Evolutionary conservation across 2,797 vertebrate species (phyloP).

Genomic region (Psittacula echo): DNA sequence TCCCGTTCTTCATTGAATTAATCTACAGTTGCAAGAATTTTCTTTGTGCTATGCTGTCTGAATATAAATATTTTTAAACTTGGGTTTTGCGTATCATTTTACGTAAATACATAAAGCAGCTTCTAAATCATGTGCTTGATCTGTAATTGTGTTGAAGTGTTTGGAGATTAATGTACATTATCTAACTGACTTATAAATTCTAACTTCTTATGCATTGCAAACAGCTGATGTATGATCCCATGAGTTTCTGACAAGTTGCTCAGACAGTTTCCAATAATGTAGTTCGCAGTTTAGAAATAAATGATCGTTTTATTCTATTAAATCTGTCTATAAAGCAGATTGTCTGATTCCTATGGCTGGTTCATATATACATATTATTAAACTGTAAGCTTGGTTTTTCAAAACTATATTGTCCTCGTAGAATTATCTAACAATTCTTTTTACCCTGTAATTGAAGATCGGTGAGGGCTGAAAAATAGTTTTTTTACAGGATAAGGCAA

Average conservation of each 20-base stretch:
- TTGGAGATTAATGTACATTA: neutral
- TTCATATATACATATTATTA: neutral
- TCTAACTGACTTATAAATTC: conserved; percentile 1
- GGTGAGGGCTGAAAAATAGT: neutral
- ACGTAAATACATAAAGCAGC: neutral
- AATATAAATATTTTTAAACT: neutral
- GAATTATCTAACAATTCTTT: conserved; percentile 1
- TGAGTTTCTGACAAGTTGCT: neutral
- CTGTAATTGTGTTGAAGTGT: neutral
- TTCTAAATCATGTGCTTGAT: neutral
- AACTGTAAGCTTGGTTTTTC: neutral
- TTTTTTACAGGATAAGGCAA: neutral
- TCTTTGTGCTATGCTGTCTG: neutral
- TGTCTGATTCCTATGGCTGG: neutral
- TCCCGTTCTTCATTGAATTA: neutral
- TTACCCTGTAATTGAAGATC: conserved; percentile 16
- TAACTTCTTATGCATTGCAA: neutral
- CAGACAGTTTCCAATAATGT: neutral
- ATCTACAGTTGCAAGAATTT: neutral
- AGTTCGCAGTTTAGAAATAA: conserved; percentile 29
- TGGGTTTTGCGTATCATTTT: neutral
- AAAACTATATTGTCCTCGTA: neutral
- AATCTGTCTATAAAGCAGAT: neutral
- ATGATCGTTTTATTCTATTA: conserved; percentile 1
- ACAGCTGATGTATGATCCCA: neutral